A percentile compares a stretch with the other conserved stretches of the same genome.
phyloP scores from a whole-genome alignment of 2,797 vertebrate species.

The Helicolenus hilgendorfi region DNA sequence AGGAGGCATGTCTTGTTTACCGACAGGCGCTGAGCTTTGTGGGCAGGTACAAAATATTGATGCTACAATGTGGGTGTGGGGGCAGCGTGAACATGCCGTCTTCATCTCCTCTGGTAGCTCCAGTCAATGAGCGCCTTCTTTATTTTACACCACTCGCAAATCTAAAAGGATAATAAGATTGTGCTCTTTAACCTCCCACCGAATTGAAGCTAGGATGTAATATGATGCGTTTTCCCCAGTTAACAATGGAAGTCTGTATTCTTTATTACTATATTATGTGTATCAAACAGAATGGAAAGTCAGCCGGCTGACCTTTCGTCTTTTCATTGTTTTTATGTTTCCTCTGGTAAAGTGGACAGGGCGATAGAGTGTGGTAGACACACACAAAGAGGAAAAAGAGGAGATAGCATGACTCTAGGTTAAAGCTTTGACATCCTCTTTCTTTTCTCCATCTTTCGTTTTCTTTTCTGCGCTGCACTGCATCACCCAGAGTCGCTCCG shows the following conservation, averaged over 20 bases:
- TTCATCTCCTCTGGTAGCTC: conserved; percentile 7
- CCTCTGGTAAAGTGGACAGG: not conserved
- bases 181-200: conserved; percentile 2
- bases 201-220: not conserved
- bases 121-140: conserved; percentile 2
- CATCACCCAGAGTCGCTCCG: not conserved
- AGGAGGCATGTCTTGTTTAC: conserved; percentile 73
- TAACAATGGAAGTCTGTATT: not conserved
- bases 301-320: not conserved
- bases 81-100: conserved; percentile 14
- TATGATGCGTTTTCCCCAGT: not conserved
- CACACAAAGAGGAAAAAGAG: not conserved
- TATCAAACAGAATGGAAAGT: not conserved
- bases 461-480: fast-evolving
- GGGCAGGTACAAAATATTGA: conserved; percentile 65
- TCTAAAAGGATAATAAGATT: conserved; percentile 9
- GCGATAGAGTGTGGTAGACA: not conserved
- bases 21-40: conserved; percentile 35
- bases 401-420: not conserved
- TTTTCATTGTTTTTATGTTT: conserved; percentile 5
- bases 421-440: not conserved
- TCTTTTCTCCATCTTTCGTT: not conserved
- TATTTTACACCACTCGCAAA: not conserved
- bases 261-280: not conserved
- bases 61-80: conserved; percentile 39